These are phyloP conservation scores for Choloepus hoffmanni DNA, from an alignment of 2,113 vertebrate genomes.

Conservation along the genomic window DNA sequence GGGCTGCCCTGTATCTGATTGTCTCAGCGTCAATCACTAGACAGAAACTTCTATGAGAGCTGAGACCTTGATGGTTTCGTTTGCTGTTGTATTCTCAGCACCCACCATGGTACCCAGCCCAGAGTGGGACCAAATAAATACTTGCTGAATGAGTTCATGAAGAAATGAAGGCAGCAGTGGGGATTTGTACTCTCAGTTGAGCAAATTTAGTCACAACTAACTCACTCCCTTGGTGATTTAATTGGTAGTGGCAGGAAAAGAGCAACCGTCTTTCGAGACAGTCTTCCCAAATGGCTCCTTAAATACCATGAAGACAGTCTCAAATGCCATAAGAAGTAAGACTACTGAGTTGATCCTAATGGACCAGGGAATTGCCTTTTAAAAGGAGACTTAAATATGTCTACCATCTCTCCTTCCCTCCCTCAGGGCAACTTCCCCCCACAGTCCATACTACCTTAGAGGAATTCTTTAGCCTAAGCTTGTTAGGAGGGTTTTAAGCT, in stretches of 20 bases:
- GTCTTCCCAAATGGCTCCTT: neutral
- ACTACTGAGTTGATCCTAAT: neutral
- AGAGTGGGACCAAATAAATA: neutral
- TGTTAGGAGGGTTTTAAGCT: neutral
- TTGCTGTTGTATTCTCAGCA: neutral
- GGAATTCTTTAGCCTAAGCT: neutral
- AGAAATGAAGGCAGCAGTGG: constrained; percentile 2
- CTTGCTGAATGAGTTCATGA: constrained; percentile 5
- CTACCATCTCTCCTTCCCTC: neutral
- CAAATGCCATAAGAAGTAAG: neutral
- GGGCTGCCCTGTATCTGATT: fast-evolving
- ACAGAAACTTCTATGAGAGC: neutral
- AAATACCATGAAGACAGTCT: neutral
- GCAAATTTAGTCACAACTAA: constrained; percentile 7
- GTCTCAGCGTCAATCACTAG: neutral
- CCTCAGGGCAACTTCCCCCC: neutral
- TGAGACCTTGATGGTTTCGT: neutral
- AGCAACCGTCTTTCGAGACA: constrained; percentile 63
- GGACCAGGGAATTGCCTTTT: neutral
- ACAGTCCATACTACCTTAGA: neutral
- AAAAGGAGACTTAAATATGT: neutral
- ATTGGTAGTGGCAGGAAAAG: constrained; percentile 56
- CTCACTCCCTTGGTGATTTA: constrained; percentile 35
- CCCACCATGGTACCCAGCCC: neutral
- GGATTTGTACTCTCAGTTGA: constrained; percentile 32